These are phyloP conservation scores for Henricia sp. DNA, from an alignment of 53 echinoderm and acorn worm species.

Conservation along the genomic window DNA sequence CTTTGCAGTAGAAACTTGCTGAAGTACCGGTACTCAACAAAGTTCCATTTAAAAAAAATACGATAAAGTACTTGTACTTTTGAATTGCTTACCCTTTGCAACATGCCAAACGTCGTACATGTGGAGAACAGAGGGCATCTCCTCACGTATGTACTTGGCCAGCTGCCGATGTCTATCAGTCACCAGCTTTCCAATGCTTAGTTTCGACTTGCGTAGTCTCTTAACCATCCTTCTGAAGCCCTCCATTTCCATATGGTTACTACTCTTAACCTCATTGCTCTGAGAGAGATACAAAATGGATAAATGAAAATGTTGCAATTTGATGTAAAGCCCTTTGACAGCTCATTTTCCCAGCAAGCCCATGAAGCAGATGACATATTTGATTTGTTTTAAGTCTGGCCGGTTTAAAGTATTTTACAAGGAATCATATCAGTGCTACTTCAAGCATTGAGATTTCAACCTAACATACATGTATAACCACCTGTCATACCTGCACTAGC, in stretches of 20 bases:
- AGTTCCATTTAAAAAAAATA: too few species aligned
- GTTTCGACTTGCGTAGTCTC: conserved; percentile 42
- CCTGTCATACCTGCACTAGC: conserved; percentile 45
- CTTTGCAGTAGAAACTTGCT: too few species aligned
- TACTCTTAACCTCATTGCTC: conserved; percentile 31
- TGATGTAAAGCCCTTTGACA: too few species aligned
- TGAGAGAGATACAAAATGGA: background rate
- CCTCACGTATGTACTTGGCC: conserved; percentile 63
- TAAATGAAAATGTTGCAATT: too few species aligned
- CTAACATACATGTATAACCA: background rate
- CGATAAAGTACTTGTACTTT: too few species aligned
- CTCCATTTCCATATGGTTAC: conserved; percentile 39
- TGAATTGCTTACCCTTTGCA: conserved; percentile 62
- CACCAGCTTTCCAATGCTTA: conserved; percentile 55
- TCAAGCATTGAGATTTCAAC: too few species aligned
- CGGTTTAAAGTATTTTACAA: too few species aligned
- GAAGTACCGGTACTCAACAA: too few species aligned
- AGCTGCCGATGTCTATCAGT: conserved; percentile 74
- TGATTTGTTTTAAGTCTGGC: too few species aligned
- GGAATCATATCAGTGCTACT: too few species aligned
- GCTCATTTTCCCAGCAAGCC: too few species aligned
- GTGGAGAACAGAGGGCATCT: conserved; percentile 44
- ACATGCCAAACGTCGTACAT: conserved; percentile 73
- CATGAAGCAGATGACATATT: too few species aligned
- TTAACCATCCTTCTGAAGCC: conserved; percentile 33